A percentile compares a stretch with the other conserved stretches of the same genome.
phyloP scores from a whole-genome alignment of 2,888 invertebrate genomes.

The Oxycera nigricornis region DNA sequence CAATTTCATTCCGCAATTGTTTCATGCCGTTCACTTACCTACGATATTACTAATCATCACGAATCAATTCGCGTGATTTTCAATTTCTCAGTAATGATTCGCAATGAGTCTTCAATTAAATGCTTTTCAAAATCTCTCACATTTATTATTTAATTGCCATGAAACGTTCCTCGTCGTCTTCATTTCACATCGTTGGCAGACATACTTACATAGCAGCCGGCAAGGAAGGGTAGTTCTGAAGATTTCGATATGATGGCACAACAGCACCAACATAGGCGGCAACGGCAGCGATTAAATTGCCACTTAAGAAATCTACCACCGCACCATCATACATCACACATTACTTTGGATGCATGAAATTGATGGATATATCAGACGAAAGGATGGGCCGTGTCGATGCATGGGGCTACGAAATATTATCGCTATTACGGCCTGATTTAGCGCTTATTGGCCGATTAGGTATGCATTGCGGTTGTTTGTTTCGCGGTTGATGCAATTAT shows the following conservation, averaged over 20 bases:
- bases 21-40: too few species aligned
- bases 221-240: background rate
- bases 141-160: conserved; percentile 27
- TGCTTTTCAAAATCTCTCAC: conserved; percentile 25
- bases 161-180: conserved; percentile 18
- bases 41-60: too few species aligned
- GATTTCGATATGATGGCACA: background rate
- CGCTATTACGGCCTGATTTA: conserved; percentile 1
- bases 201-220: background rate
- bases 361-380: conserved; percentile 15
- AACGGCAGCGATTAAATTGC: conserved; percentile 19
- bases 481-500: background rate
- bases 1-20: too few species aligned
- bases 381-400: background rate
- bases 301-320: conserved; percentile 18
- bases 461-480: background rate
- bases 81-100: conserved; percentile 18
- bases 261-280: background rate
- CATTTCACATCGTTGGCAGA: background rate
- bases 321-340: background rate
- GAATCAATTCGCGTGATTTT: conserved; percentile 4
- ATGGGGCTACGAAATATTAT: conserved; percentile 3
- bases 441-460: background rate
- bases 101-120: conserved; percentile 29
- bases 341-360: background rate